Conservation (phyloP, 2,797 vertebrate genomes). For the Clarias laeviceps region DNA sequence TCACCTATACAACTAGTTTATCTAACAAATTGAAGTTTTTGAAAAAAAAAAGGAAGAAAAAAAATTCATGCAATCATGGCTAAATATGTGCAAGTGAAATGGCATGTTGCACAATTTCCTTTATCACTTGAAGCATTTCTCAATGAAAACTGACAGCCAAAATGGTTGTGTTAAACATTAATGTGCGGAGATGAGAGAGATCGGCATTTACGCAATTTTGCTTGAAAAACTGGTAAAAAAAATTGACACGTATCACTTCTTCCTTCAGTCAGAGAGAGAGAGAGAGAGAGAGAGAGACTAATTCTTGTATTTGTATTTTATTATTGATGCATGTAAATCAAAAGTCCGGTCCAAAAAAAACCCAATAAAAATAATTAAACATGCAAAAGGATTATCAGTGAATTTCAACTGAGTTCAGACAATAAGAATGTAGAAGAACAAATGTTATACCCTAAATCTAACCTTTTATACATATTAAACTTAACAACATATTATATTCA, state of each 20-base stretch:
- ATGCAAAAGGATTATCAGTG: not conserved
- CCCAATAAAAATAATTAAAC: not conserved
- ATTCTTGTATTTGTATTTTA: not conserved
- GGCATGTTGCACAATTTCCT: not conserved
- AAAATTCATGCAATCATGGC: not conserved
- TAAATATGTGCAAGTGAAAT: not conserved
- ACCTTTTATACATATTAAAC: not conserved
- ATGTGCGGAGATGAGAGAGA: slow-evolving; percentile 67
- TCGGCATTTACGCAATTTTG: slow-evolving; percentile 62
- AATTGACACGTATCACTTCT: slow-evolving; percentile 53
- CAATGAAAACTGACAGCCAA: slow-evolving; percentile 42
- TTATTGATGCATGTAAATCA: not conserved
- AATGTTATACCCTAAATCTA: not conserved
- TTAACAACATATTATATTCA: not conserved
- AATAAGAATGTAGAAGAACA: not conserved
- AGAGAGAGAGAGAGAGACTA: not conserved
- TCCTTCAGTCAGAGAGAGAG: not conserved
- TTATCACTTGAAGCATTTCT: not conserved
- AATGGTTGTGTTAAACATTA: slow-evolving; percentile 69
- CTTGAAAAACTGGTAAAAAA: slow-evolving; percentile 74
- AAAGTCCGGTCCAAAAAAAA: not conserved
- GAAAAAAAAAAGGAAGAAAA: not conserved
- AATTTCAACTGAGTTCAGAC: too few relatives aligned
- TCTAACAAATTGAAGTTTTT: not conserved
- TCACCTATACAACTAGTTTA: not conserved